Percentiles rank a stretch among this genome's conserved stretches.
phyloP scores from a whole-genome alignment of 2,888 invertebrate genomes.

The Nemoura dubitans region DNA sequence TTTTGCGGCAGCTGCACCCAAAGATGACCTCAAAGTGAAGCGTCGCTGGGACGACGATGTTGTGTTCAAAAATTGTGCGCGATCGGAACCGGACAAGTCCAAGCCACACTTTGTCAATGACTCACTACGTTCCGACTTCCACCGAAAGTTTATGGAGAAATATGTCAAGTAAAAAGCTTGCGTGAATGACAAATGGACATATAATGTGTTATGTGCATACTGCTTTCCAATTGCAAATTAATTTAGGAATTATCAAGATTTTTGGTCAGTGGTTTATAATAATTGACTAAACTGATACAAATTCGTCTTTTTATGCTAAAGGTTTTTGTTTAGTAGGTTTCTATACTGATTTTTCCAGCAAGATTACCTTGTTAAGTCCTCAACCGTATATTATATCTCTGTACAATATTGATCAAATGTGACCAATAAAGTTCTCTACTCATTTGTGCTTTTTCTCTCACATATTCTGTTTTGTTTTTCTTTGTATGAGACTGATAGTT shows the following conservation, averaged over 20 bases:
- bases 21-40: slow-evolving; percentile 85
- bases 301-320: too few species aligned
- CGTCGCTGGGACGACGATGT: slow-evolving; percentile 99
- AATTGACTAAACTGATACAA: too few species aligned
- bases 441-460: background rate
- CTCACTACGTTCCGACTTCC: slow-evolving; percentile 96
- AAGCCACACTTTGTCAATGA: slow-evolving; percentile 94
- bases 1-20: slow-evolving; percentile 78
- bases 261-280: too few species aligned
- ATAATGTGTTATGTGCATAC: too few species aligned
- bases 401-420: background rate
- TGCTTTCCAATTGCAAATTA: too few species aligned
- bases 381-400: background rate
- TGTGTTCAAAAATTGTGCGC: slow-evolving; percentile 99
- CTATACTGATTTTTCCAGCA: too few species aligned
- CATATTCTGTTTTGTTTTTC: too few species aligned
- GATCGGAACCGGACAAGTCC: slow-evolving; percentile 92
- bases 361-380: too few species aligned
- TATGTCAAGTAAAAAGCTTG: slow-evolving; percentile 86
- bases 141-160: slow-evolving; percentile 99
- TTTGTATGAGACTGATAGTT: too few species aligned
- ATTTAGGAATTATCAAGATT: too few species aligned
- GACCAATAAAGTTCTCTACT: background rate
- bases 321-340: background rate
- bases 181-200: too few species aligned